Percentiles rank a stretch among this genome's conserved stretches.
These are phyloP conservation scores for Drosophila acutilabella DNA, from an alignment of 2,888 invertebrate species.

Conservation along the genomic window DNA sequence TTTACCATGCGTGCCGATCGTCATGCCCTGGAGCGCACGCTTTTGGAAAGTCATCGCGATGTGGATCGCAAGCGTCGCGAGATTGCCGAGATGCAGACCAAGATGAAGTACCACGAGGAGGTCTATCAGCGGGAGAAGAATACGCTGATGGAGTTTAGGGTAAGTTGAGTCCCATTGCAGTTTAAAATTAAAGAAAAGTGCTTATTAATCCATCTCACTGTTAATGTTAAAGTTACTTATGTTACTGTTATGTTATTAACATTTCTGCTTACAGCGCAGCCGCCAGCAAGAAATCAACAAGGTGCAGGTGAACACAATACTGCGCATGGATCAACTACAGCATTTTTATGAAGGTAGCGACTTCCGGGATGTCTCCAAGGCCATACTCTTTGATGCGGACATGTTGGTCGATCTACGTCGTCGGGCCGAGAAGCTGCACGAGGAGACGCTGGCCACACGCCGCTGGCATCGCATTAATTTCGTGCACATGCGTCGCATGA, in stretches of 20 bases:
- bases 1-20: constrained; percentile 88
- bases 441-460: constrained; percentile 88
- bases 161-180: constrained; percentile 71
- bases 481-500: constrained; percentile 89
- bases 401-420: constrained; percentile 87
- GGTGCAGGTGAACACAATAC: constrained; percentile 89
- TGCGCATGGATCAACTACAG: constrained; percentile 90
- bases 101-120: constrained; percentile 86
- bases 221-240: no score
- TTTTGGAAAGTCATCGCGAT: constrained; percentile 87
- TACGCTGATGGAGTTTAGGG: constrained; percentile 89
- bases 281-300: constrained; percentile 91
- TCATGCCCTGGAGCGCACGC: constrained; percentile 87
- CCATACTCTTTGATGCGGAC: constrained; percentile 88
- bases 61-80: constrained; percentile 88
- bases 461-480: constrained; percentile 89
- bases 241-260: background rate
- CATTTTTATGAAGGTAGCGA: constrained; percentile 86
- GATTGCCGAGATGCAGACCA: constrained; percentile 87
- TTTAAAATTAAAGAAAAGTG: no score
- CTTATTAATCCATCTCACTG: no score
- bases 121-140: constrained; percentile 87
- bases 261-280: constrained; percentile 84
- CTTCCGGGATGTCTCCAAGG: constrained; percentile 84
- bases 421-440: constrained; percentile 88